A percentile compares a stretch with the other conserved stretches of the same genome.
These are phyloP conservation scores for Psammodynastes pulverulentus DNA, from an alignment of 2,113 vertebrate species.

Conservation along the genomic window DNA sequence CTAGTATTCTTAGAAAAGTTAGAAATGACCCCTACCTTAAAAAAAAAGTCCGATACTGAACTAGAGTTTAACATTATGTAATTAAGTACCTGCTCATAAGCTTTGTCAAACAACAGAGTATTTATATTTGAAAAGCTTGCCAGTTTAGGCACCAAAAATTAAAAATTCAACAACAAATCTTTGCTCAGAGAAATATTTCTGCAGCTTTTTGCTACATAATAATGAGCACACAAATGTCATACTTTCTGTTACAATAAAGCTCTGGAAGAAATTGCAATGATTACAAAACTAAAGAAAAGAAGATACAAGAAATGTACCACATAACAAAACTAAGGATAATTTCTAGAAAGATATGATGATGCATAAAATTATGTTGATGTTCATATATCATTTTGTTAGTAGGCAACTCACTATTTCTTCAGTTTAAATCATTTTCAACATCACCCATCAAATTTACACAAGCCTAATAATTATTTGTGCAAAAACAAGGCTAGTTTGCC, in stretches of 20 bases:
- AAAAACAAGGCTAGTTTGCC: background rate
- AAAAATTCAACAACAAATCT: background rate
- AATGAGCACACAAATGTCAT: background rate
- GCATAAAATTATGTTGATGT: background rate
- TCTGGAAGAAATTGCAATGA: background rate
- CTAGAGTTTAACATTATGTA: conserved; percentile 22
- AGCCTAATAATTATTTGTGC: background rate
- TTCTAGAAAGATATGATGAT: background rate
- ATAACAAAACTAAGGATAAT: background rate
- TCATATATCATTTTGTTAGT: background rate
- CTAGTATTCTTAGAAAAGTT: background rate
- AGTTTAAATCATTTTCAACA: background rate
- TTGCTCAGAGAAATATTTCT: background rate
- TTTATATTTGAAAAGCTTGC: conserved; percentile 13
- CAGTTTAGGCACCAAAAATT: background rate
- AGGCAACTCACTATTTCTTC: background rate
- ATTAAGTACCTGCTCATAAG: background rate
- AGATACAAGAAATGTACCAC: background rate
- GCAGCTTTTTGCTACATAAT: background rate
- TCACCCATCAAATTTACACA: background rate
- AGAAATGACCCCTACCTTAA: background rate
- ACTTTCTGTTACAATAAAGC: background rate
- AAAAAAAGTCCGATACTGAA: too few relatives aligned
- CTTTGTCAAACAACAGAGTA: conserved; percentile 6
- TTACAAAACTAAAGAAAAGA: background rate